These are phyloP conservation scores for Hyaena hyaena DNA, from an alignment of 2,113 vertebrate species.

Conservation along the genomic window DNA sequence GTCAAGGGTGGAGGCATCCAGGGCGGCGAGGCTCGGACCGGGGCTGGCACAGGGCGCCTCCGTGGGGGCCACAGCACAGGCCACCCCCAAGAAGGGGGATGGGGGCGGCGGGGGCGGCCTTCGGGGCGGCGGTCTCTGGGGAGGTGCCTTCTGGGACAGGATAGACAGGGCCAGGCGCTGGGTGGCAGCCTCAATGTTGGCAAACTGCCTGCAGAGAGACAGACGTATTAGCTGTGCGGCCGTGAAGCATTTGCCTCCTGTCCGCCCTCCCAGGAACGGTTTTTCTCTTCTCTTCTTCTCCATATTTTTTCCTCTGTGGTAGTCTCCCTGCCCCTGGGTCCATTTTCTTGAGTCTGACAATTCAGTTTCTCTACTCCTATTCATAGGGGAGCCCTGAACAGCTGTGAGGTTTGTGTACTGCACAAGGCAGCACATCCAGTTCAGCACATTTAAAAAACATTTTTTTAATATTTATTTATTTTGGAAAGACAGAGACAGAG, in stretches of 20 bases:
- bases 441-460: neutral
- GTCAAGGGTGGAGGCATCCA: slow-evolving; percentile 49
- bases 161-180: slow-evolving; percentile 56
- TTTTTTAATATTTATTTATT: too few species aligned
- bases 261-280: neutral
- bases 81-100: slow-evolving; percentile 70
- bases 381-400: neutral
- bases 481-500: too few species aligned
- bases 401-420: neutral
- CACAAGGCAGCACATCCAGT: neutral
- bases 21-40: neutral
- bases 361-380: neutral
- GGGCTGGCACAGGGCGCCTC: neutral
- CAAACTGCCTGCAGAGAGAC: slow-evolving; percentile 61
- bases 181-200: slow-evolving; percentile 58
- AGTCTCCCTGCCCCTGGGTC: neutral
- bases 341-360: neutral
- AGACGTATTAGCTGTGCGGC: neutral
- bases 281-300: neutral
- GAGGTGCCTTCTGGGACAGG: slow-evolving; percentile 48
- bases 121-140: neutral
- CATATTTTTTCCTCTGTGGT: neutral
- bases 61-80: slow-evolving; percentile 3
- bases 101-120: neutral
- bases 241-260: rapidly evolving